These are phyloP conservation scores for Melanotaenia parkinsoni DNA, from an alignment of 2,797 vertebrate genomes.

Conservation along the genomic window DNA sequence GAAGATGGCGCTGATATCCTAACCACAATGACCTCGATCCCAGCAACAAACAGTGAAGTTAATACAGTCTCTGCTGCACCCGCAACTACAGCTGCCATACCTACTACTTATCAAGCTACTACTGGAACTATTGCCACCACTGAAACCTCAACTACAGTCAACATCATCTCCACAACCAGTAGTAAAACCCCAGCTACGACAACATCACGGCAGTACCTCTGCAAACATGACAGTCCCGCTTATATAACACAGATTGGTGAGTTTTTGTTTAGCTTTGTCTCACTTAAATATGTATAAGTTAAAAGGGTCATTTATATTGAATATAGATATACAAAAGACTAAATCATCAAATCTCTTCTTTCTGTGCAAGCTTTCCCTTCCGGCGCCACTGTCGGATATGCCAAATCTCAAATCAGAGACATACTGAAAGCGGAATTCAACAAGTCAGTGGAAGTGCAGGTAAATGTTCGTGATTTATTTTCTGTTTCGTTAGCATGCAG, in stretches of 20 bases:
- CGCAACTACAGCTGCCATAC: conserved; percentile 56
- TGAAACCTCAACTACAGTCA: conserved; percentile 48
- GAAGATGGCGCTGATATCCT: conserved; percentile 58
- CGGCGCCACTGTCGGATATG: conserved; percentile 87
- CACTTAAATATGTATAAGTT: background rate
- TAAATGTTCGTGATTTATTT: conserved; percentile 54
- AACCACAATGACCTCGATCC: conserved; percentile 68
- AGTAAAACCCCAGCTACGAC: conserved; percentile 59
- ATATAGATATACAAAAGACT: background rate
- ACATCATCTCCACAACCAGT: conserved; percentile 50
- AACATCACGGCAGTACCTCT: conserved; percentile 86
- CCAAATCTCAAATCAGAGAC: conserved; percentile 89
- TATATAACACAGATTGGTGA: conserved; percentile 91
- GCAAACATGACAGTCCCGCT: conserved; percentile 83
- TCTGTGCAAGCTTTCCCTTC: conserved; percentile 85
- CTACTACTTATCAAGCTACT: conserved; percentile 57
- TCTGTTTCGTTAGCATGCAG: background rate
- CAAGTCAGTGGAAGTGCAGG: conserved; percentile 92
- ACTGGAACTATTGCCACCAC: conserved; percentile 40
- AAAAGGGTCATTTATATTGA: background rate
- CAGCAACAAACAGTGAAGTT: conserved; percentile 56
- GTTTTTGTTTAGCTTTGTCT: conserved; percentile 35
- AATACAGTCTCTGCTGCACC: conserved; percentile 50
- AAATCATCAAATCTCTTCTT: conserved; percentile 19
- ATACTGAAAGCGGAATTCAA: conserved; percentile 90